Conservation (phyloP, 2,797 vertebrate genomes). For the Helicolenus hilgendorfi region DNA sequence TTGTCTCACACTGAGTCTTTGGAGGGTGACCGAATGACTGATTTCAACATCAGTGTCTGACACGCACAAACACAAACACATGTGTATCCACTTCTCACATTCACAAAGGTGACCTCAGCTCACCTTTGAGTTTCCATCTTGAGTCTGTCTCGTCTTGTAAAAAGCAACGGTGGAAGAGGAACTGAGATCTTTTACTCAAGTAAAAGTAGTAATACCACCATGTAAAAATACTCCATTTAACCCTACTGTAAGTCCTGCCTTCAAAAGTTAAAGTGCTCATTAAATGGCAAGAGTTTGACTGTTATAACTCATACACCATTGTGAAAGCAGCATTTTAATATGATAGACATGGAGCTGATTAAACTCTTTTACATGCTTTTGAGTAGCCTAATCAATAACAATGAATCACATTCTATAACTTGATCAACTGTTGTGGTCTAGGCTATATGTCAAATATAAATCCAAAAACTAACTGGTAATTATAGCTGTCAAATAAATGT, state of each 20-base stretch:
- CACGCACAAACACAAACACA: background rate
- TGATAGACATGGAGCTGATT: background rate
- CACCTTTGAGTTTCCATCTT: constrained; percentile 12
- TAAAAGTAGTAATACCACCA: background rate
- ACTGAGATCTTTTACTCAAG: background rate
- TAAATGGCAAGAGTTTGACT: background rate
- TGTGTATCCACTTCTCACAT: background rate
- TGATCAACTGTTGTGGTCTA: background rate
- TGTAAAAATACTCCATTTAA: background rate
- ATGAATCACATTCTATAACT: background rate
- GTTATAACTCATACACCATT: background rate
- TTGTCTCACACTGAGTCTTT: constrained; percentile 70
- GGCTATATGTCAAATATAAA: background rate
- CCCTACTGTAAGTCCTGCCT: background rate
- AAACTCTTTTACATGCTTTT: background rate
- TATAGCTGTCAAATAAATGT: background rate
- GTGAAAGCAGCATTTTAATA: background rate
- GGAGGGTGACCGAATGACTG: constrained; percentile 54
- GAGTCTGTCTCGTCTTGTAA: background rate
- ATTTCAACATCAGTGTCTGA: constrained; percentile 47
- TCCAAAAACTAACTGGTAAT: background rate
- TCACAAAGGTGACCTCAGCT: constrained; percentile 16
- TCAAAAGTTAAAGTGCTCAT: background rate
- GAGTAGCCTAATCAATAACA: background rate
- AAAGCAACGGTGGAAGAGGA: background rate